These are phyloP conservation scores for Adelognathus sp. DNA, from an alignment of 2,888 invertebrate species.

Conservation along the genomic window DNA sequence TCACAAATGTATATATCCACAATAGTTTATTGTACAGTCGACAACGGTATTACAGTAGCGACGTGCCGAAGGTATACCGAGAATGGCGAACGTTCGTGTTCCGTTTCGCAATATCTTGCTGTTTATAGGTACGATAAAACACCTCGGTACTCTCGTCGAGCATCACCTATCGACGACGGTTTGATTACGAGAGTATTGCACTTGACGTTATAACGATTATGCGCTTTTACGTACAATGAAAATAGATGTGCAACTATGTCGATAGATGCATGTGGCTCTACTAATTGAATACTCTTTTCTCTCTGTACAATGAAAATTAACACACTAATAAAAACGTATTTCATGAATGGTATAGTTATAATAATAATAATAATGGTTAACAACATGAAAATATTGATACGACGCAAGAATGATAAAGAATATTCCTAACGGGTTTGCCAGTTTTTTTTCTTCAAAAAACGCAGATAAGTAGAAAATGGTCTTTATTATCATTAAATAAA, in stretches of 20 bases:
- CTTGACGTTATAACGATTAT: neutral
- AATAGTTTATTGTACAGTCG: slow-evolving; percentile 25
- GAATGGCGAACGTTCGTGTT: neutral
- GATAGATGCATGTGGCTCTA: neutral
- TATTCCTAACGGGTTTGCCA: too few species aligned
- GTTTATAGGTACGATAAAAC: neutral
- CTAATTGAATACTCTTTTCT: neutral
- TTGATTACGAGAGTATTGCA: neutral
- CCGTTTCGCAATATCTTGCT: slow-evolving; percentile 28
- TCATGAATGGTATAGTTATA: too few species aligned
- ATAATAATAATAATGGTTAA: too few species aligned
- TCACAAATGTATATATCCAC: slow-evolving; percentile 9
- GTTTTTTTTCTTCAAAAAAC: too few species aligned
- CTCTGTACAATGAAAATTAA: too few species aligned
- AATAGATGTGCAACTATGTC: neutral
- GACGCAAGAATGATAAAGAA: too few species aligned
- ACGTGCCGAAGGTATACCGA: neutral
- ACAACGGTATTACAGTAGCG: neutral
- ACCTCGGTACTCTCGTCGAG: neutral
- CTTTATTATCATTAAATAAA: too few species aligned
- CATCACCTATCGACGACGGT: neutral
- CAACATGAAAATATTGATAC: too few species aligned
- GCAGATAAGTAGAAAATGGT: too few species aligned
- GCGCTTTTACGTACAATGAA: neutral
- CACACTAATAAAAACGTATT: too few species aligned